These are phyloP conservation scores for Heliconius ismenius DNA, from an alignment of 2,888 invertebrate genomes.

Conservation along the genomic window DNA sequence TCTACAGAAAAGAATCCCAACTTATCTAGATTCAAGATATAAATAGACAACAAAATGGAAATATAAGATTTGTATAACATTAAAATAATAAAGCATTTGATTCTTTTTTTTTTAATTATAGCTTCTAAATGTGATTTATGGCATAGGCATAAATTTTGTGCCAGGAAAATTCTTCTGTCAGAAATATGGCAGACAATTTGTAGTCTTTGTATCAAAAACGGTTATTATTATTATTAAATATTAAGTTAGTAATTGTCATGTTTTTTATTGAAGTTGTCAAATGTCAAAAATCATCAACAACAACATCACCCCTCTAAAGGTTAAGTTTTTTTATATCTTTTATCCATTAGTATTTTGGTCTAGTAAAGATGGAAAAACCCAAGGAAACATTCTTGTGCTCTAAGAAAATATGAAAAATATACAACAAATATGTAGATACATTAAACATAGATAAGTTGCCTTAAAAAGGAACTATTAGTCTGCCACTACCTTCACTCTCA, in stretches of 20 bases:
- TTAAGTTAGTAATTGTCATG: constrained; percentile 19
- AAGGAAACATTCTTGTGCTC: neutral
- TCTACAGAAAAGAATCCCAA: neutral
- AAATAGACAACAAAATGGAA: constrained; percentile 10
- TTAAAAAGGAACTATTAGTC: neutral
- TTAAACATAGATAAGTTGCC: neutral
- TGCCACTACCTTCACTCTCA: no score
- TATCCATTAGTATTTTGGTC: neutral
- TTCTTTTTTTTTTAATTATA: constrained; percentile 8
- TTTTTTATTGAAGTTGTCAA: constrained; percentile 9
- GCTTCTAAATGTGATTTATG: constrained; percentile 10
- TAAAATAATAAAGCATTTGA: constrained; percentile 9
- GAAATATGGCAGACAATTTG: constrained; percentile 7
- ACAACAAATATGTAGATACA: neutral
- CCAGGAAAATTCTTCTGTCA: constrained; percentile 13
- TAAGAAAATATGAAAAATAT: neutral
- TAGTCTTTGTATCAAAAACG: constrained; percentile 21
- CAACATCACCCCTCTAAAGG: neutral
- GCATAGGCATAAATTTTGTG: constrained; percentile 6
- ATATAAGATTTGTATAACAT: constrained; percentile 8
- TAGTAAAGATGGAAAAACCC: neutral
- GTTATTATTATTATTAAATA: constrained; percentile 23
- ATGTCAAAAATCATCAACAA: no score
- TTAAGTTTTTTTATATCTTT: neutral
- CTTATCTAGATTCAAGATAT: neutral